Conservation (phyloP, 2,888 invertebrate genomes). For the Diarsia dahlii region DNA sequence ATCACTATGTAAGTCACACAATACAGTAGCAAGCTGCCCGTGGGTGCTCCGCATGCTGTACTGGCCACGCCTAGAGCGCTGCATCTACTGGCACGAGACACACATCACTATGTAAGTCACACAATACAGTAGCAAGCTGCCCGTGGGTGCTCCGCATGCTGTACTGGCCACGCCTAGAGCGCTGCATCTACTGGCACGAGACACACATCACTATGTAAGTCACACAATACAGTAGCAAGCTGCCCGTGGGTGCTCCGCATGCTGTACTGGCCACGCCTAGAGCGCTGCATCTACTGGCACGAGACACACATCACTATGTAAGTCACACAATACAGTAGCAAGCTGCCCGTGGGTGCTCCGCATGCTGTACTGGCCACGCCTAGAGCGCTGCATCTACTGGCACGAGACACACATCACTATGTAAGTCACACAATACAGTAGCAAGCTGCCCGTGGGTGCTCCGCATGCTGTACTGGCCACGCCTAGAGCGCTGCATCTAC, state of each 20-base stretch:
- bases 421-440: conserved; percentile 73
- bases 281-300: conserved; percentile 74
- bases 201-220: conserved; percentile 80
- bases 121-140: conserved; percentile 64
- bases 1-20: conserved; percentile 76
- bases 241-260: conserved; percentile 68
- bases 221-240: conserved; percentile 56
- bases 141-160: conserved; percentile 68
- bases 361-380: conserved; percentile 74
- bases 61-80: conserved; percentile 72
- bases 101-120: conserved; percentile 77
- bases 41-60: conserved; percentile 70
- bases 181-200: conserved; percentile 75
- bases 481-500: conserved; percentile 72
- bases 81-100: conserved; percentile 76
- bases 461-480: conserved; percentile 74
- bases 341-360: conserved; percentile 65
- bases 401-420: conserved; percentile 77
- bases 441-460: conserved; percentile 63
- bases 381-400: conserved; percentile 73
- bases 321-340: conserved; percentile 65
- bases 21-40: conserved; percentile 64
- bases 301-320: conserved; percentile 80
- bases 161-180: conserved; percentile 72
- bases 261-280: conserved; percentile 72